Evolutionary conservation across 2,888 invertebrate genomes (phyloP).

Genomic region (Schizaphis graminum): DNA sequence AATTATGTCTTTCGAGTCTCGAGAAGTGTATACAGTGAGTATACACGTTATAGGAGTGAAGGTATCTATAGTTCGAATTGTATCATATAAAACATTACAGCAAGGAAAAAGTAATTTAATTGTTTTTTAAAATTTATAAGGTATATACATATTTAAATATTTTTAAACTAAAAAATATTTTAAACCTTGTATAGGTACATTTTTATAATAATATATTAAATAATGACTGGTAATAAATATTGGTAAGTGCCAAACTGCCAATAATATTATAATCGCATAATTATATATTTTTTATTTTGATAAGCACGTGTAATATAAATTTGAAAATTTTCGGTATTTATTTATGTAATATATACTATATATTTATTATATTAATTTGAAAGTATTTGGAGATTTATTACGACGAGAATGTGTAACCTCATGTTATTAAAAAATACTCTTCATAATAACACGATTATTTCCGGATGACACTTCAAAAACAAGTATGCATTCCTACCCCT

Average conservation of each 20-base stretch:
- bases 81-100: not conserved
- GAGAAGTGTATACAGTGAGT: not conserved
- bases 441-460: conserved; percentile 3
- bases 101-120: not conserved
- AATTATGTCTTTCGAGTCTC: not conserved
- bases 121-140: not conserved
- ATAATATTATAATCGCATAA: not conserved
- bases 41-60: not conserved
- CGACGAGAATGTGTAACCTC: not conserved
- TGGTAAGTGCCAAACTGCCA: not conserved
- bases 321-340: not conserved
- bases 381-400: not conserved
- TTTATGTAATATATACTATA: not conserved
- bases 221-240: not conserved
- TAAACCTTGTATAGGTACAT: not conserved
- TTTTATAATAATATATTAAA: not conserved
- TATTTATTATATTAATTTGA: not conserved
- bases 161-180: not conserved
- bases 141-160: not conserved
- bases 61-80: not conserved
- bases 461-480: conserved; percentile 31
- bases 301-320: not conserved
- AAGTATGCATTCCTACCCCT: conserved; percentile 6
- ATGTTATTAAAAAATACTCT: not conserved
- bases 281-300: not conserved